phyloP scores from a whole-genome alignment of 2,797 vertebrate species.

The Choloepus didactylus region DNA sequence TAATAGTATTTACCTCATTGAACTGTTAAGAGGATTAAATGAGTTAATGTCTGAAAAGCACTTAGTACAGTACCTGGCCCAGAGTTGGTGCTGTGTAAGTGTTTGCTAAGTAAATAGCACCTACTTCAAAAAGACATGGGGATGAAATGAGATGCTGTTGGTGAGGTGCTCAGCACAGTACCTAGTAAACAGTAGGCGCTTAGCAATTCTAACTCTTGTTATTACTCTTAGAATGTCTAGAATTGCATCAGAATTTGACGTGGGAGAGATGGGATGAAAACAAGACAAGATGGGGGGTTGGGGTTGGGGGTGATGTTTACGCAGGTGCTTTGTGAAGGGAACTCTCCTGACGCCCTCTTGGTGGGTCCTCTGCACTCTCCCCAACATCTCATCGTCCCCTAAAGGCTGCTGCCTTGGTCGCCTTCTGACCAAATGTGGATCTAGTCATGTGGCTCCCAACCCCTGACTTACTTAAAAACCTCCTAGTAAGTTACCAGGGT shows the following conservation, averaged over 20 bases:
- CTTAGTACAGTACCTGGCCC: neutral
- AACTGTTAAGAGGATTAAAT: neutral
- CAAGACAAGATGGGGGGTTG: neutral
- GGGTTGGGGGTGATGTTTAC: rapidly evolving
- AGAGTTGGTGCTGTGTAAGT: neutral
- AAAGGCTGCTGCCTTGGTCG: too few species aligned
- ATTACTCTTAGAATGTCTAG: neutral
- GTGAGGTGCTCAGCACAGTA: neutral
- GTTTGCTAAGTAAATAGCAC: neutral
- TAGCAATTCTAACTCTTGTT: neutral
- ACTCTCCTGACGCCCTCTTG: rapidly evolving
- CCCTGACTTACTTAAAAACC: neutral
- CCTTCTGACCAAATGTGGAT: neutral
- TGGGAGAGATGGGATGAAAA: neutral
- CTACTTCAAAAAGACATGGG: neutral
- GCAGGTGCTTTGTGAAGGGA: neutral
- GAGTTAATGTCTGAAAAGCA: neutral
- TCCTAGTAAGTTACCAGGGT: too few species aligned
- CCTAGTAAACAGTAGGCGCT: neutral
- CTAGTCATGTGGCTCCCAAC: neutral
- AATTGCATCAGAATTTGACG: neutral
- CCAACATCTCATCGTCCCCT: neutral
- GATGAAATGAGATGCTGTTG: neutral
- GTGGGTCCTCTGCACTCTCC: neutral
- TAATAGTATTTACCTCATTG: neutral